A percentile compares a stretch with the other conserved stretches of the same genome.
phyloP scores from a whole-genome alignment of 2,888 invertebrate genomes.

The Clistopyga incitator region DNA sequence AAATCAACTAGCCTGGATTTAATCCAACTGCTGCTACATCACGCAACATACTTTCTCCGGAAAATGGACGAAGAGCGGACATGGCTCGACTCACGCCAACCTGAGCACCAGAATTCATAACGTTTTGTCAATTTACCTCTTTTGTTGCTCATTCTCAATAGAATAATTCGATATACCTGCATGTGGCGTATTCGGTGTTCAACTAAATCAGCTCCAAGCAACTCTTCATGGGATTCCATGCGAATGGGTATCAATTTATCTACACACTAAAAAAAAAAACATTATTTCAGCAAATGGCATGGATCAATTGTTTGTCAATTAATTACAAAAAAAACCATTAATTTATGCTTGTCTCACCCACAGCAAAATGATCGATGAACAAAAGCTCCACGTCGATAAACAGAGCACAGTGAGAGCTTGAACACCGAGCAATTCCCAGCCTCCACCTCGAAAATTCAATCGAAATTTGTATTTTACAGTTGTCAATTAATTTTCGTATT shows the following conservation, averaged over 20 bases:
- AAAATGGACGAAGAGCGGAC: constrained; percentile 89
- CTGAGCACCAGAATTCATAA: constrained; percentile 72
- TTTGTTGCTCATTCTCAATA: neutral
- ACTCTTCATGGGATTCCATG: constrained; percentile 94
- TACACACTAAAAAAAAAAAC: constrained; percentile 81
- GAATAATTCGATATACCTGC: constrained; percentile 83
- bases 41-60: constrained; percentile 84
- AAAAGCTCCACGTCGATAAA: constrained; percentile 90
- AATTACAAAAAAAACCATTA: neutral
- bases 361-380: constrained; percentile 89
- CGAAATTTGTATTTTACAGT: too few species aligned
- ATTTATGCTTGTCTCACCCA: constrained; percentile 85
- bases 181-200: constrained; percentile 93
- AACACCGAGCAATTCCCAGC: constrained; percentile 94
- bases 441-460: too few species aligned
- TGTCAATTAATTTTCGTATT: neutral
- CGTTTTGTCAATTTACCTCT: too few species aligned
- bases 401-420: constrained; percentile 91
- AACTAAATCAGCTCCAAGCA: constrained; percentile 94
- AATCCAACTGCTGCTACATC: constrained; percentile 87
- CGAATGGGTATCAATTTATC: constrained; percentile 92
- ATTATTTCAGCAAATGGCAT: constrained; percentile 17
- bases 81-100: constrained; percentile 90
- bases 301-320: constrained; percentile 12
- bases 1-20: constrained; percentile 88